Base-by-base conservation (phyloP, 2,797 vertebrate species). In the Tragelaphus oryx region DNA sequence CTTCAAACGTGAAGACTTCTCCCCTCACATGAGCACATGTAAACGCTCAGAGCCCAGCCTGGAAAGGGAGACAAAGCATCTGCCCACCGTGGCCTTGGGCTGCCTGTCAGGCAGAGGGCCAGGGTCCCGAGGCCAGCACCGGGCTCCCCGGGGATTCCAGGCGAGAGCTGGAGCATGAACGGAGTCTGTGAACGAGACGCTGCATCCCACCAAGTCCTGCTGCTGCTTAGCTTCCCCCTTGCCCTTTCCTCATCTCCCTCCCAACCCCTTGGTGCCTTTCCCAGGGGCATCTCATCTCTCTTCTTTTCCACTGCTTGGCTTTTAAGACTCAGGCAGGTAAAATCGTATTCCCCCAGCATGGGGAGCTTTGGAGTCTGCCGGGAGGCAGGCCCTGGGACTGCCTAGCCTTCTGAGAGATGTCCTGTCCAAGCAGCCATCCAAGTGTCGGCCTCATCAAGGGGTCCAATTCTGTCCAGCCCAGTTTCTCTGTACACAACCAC, bases 1-100 rank as follows among this genome's bases (percentile, higher is more conserved):
- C 97, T 96, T 97, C 95, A 92, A 18, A 84, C 17, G 17, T 52
- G 94, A 94, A 97, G 93, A 96, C 94, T 54, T 79, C 71, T 94
- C 84, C 95, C 96, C 87, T 91, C 71, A 91, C 60, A 10, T 92
- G 97, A 97, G 97, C 97, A 97, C 96, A 97, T 78, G 28, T 33
- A 80, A 95, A 95, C 5, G 95, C 97, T 97, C 96, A 92, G 93
- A 95, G 81, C 97, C 95, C 65, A 68, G 80, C 92, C 88, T 80
- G 24, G 55, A 95, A 90, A 93, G 83, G 87, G 80, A 94, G 91
- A 91, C 76, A 37, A 89, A 83, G 89, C 88, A 12, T 71, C 33
- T 83, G 89, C 78, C 94, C 93, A 90, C 22, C 33, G 9, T 33
- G 83, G 93, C 87, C 89, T 89, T 92, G 92, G 65, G 94, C 78